Conservation (phyloP, 2,797 vertebrate genomes). For the Clamator glandarius region DNA sequence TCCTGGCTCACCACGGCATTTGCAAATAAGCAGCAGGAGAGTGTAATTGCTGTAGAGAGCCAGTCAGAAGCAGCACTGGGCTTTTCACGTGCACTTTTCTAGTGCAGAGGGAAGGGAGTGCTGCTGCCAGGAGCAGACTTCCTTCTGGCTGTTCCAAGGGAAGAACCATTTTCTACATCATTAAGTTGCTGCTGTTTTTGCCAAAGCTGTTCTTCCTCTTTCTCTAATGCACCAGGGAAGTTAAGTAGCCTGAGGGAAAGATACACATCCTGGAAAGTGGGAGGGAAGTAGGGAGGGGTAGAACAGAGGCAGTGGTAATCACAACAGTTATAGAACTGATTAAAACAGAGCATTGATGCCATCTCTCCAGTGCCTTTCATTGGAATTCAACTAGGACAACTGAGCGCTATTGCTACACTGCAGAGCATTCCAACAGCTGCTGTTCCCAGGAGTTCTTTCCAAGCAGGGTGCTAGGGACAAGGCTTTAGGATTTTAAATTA, state of each 20-base stretch:
- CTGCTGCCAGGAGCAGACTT: not conserved
- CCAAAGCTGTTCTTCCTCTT: not conserved
- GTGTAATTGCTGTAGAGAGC: not conserved
- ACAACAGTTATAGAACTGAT: not conserved
- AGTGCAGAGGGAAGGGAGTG: not conserved
- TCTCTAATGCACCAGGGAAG: not conserved
- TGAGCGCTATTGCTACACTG: not conserved
- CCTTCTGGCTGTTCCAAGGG: not conserved
- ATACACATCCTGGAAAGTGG: not conserved
- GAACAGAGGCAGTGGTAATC: not conserved
- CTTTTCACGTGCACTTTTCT: not conserved
- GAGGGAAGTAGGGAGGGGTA: not conserved
- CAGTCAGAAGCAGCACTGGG: too few relatives aligned
- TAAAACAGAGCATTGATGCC: not conserved
- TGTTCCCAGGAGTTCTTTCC: conserved; percentile 5
- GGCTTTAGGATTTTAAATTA: conserved; percentile 4
- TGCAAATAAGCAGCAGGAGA: not conserved
- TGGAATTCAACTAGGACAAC: not conserved
- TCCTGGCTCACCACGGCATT: not conserved
- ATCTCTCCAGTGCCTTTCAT: not conserved
- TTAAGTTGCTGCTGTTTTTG: not conserved
- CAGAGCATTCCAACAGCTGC: not conserved
- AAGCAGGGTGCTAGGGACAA: not conserved
- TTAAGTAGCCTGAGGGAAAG: not conserved
- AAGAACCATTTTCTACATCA: not conserved